phyloP scores from a whole-genome alignment of 2,888 invertebrate genomes.

The Norana najaformis region DNA sequence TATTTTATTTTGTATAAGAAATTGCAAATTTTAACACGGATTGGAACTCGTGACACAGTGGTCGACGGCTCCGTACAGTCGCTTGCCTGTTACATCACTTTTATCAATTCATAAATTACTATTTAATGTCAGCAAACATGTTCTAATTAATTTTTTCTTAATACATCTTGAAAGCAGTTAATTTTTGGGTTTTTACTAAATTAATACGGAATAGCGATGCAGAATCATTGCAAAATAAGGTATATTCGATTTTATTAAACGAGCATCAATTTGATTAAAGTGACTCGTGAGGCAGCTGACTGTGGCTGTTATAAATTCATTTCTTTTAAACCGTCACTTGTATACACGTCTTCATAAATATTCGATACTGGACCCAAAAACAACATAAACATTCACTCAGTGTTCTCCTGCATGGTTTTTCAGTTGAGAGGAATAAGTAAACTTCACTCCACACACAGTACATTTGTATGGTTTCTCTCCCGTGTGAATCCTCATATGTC shows the following conservation, averaged over 20 bases:
- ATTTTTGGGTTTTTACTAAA: not conserved
- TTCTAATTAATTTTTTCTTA: no score
- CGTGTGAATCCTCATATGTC: no score
- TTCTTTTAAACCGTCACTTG: not conserved
- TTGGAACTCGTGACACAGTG: not conserved
- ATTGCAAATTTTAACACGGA: not conserved
- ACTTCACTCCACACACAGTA: not conserved
- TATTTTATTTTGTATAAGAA: no score
- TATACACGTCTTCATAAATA: not conserved
- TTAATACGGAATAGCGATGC: not conserved
- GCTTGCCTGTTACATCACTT: not conserved
- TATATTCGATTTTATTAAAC: no score
- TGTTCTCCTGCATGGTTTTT: not conserved
- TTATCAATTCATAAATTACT: constrained; percentile 6
- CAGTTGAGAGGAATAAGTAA: not conserved
- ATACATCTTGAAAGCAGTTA: not conserved
- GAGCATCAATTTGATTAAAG: not conserved
- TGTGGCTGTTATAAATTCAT: not conserved
- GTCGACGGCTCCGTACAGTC: not conserved
- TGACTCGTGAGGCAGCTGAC: not conserved
- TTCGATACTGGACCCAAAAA: not conserved
- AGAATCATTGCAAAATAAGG: not conserved
- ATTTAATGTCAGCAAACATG: not conserved
- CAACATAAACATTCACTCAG: not conserved
- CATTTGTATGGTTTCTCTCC: no score